A percentile compares a stretch with the other conserved stretches of the same genome.
Evolutionary conservation across 2,113 vertebrate genomes (phyloP).

Genomic region (Pao palembangensis): DNA sequence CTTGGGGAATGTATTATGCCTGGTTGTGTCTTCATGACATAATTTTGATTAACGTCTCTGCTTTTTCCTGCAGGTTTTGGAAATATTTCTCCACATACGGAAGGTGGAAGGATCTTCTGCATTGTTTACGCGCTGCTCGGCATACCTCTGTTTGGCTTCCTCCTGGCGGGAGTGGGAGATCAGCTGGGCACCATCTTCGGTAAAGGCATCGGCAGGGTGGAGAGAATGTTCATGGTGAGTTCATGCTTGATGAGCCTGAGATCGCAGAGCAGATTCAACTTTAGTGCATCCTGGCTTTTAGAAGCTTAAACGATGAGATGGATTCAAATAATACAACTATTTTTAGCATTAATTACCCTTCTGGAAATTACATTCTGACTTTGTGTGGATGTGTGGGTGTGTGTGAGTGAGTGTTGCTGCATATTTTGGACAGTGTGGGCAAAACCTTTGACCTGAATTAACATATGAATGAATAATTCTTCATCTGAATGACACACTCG

Average conservation of each 20-base stretch:
- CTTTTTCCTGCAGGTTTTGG: conserved; percentile 81
- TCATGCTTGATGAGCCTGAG: no score
- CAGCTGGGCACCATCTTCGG: conserved; percentile 95
- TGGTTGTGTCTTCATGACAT: no score
- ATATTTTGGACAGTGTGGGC: neutral
- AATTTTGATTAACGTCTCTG: no score
- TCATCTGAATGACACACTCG: neutral
- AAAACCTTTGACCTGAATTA: conserved; percentile 14
- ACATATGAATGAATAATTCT: conserved; percentile 16
- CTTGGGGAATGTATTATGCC: no score
- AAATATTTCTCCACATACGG: conserved; percentile 91
- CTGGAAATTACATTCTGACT: neutral
- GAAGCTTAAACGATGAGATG: no score
- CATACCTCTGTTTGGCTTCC: conserved; percentile 93
- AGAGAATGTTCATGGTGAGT: conserved; percentile 94
- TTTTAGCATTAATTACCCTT: no score
- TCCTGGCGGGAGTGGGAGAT: conserved; percentile 93
- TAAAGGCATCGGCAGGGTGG: conserved; percentile 91
- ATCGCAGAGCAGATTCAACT: no score
- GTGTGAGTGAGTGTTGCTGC: neutral
- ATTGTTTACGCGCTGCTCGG: conserved; percentile 93
- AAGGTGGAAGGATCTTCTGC: conserved; percentile 94
- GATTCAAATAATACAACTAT: no score
- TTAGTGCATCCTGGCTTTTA: no score
- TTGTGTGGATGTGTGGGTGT: no score